Percentiles rank a stretch among this genome's conserved stretches.
These are phyloP conservation scores for Xiphophorus hellerii DNA, from an alignment of 2,113 vertebrate genomes.

Conservation along the genomic window DNA sequence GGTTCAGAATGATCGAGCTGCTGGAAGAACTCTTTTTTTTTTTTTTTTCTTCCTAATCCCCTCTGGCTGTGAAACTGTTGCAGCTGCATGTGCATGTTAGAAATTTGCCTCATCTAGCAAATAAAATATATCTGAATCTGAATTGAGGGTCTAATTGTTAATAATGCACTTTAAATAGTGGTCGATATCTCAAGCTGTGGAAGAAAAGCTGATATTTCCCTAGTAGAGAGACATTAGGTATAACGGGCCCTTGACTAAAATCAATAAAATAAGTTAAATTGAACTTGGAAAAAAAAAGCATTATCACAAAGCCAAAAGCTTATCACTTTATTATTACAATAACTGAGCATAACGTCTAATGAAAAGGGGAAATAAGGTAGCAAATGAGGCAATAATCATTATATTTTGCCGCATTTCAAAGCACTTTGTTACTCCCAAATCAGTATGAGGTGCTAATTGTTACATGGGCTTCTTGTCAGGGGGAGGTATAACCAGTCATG, in stretches of 20 bases:
- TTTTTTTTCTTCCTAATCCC: background rate
- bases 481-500: constrained; percentile 35
- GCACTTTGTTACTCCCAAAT: constrained; percentile 57
- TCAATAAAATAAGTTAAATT: constrained; percentile 8
- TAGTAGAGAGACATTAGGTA: background rate
- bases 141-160: constrained; percentile 9
- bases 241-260: constrained; percentile 26
- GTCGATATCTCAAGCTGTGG: constrained; percentile 5
- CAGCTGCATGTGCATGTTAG: background rate
- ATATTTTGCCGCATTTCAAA: constrained; percentile 41
- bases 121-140: background rate
- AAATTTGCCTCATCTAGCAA: background rate
- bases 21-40: background rate
- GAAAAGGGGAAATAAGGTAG: constrained; percentile 12
- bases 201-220: constrained; percentile 3
- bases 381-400: constrained; percentile 52
- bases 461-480: constrained; percentile 34
- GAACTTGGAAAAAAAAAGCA: background rate
- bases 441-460: constrained; percentile 69
- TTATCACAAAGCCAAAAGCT: background rate
- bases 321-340: constrained; percentile 24
- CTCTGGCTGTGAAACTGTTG: background rate
- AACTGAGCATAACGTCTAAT: constrained; percentile 15
- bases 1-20: constrained; percentile 12
- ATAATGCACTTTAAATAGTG: background rate